Evolutionary conservation across 1,140 invertebrate genomes (phyloP).

Genomic region (Ridgeia piscesae): DNA sequence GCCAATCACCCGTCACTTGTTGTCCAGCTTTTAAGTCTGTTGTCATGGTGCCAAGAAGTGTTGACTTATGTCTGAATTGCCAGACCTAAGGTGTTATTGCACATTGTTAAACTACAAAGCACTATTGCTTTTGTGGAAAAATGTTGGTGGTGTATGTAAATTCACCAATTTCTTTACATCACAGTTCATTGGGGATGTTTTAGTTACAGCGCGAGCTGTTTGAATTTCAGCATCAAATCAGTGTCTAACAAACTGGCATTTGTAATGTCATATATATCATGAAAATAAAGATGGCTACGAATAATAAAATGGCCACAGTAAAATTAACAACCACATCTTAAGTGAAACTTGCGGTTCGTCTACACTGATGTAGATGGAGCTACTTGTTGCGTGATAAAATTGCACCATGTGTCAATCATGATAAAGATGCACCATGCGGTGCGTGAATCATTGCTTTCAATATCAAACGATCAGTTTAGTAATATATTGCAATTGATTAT

Average conservation of each 20-base stretch:
- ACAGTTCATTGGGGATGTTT: neutral
- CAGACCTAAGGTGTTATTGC: neutral
- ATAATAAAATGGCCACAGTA: neutral
- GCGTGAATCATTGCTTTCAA: neutral
- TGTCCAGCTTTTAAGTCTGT: neutral
- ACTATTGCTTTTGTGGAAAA: no score
- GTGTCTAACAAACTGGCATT: neutral
- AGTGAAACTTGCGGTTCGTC: neutral
- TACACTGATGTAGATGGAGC: neutral
- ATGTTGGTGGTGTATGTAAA: neutral
- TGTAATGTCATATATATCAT: neutral
- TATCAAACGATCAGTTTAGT: neutral
- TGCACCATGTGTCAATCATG: neutral
- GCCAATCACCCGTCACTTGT: neutral
- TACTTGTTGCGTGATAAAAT: neutral
- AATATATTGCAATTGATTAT: neutral
- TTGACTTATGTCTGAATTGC: neutral
- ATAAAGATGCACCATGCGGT: no score
- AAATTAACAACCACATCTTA: neutral
- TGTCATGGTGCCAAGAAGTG: neutral
- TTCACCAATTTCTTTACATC: neutral
- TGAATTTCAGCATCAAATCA: neutral
- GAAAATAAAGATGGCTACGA: neutral
- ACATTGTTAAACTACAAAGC: neutral
- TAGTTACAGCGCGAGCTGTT: neutral